Conservation (phyloP, 2,113 vertebrate genomes). For the Poeciliopsis occidentalis region DNA sequence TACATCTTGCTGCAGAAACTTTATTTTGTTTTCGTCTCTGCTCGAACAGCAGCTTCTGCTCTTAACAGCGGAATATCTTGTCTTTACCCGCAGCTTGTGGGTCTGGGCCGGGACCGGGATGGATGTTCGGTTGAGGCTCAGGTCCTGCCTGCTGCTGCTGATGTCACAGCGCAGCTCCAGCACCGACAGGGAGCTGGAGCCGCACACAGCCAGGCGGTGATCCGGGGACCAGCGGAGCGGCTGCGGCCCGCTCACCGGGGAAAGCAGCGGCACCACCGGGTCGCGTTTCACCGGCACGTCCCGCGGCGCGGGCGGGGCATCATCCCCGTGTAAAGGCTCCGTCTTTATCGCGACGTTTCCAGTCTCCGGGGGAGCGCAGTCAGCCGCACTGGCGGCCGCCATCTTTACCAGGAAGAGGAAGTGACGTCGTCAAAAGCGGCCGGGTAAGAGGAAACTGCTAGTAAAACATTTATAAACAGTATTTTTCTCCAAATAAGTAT, state of each 20-base stretch:
- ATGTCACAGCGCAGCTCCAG: slow-evolving; percentile 91
- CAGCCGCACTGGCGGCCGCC: slow-evolving; percentile 64
- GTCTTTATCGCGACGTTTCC: slow-evolving; percentile 41
- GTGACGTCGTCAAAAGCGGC: slow-evolving; percentile 35
- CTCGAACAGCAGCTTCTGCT: no score
- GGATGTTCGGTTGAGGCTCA: slow-evolving; percentile 88
- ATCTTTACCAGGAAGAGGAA: slow-evolving; percentile 71
- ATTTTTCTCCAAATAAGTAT: no score
- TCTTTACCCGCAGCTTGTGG: slow-evolving; percentile 82
- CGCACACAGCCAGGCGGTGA: slow-evolving; percentile 89
- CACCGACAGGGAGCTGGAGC: slow-evolving; percentile 83
- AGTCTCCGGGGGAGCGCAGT: not conserved
- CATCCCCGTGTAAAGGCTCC: slow-evolving; percentile 52
- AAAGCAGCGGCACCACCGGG: slow-evolving; percentile 83
- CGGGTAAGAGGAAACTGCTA: slow-evolving; percentile 32
- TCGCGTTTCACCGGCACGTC: slow-evolving; percentile 78
- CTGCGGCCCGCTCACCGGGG: slow-evolving; percentile 87
- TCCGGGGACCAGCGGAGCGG: slow-evolving; percentile 93
- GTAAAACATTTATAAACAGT: no score
- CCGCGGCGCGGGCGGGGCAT: not conserved
- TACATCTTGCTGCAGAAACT: no score
- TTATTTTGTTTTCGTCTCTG: no score
- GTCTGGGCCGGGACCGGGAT: slow-evolving; percentile 81
- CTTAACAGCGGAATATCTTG: no score
- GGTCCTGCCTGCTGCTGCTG: slow-evolving; percentile 83